These are phyloP conservation scores for Slavum lentiscoides DNA, from an alignment of 2,888 invertebrate species.

Conservation along the genomic window DNA sequence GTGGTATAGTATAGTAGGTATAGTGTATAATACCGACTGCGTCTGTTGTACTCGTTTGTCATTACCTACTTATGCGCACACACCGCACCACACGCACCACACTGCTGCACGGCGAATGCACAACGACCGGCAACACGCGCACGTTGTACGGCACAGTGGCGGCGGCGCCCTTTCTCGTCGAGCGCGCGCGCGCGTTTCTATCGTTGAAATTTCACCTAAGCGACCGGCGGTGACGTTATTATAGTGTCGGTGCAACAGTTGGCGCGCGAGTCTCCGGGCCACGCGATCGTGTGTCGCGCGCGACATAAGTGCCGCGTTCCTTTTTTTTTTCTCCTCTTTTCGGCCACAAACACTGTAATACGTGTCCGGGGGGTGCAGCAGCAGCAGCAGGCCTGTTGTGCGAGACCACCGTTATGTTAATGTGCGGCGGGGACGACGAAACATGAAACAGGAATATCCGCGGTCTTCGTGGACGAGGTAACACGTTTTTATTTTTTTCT, in stretches of 20 bases:
- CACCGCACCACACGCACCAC: not conserved
- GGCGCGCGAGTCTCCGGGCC: no score
- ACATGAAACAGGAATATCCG: slow-evolving; percentile 47
- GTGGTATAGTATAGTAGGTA: no score
- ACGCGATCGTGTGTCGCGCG: not conserved
- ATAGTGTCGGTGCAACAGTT: no score
- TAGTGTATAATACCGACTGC: no score
- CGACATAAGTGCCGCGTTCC: no score
- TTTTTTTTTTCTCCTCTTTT: no score
- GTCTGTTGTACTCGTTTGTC: not conserved
- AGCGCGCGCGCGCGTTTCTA: not conserved
- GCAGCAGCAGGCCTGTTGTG: no score
- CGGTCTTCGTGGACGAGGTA: slow-evolving; percentile 41
- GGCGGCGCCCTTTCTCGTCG: not conserved
- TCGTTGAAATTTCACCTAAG: slow-evolving; percentile 14
- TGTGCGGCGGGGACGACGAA: not conserved
- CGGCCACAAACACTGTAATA: no score
- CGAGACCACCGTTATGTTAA: no score
- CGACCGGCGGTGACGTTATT: not conserved
- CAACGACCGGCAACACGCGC: no score
- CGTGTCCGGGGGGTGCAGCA: not conserved
- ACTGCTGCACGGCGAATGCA: not conserved
- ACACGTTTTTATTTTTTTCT: not conserved
- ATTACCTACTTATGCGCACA: not conserved
- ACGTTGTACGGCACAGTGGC: no score